These are phyloP conservation scores for Leptestheria dahalacensis DNA, from an alignment of 1,140 invertebrate species.

Conservation along the genomic window DNA sequence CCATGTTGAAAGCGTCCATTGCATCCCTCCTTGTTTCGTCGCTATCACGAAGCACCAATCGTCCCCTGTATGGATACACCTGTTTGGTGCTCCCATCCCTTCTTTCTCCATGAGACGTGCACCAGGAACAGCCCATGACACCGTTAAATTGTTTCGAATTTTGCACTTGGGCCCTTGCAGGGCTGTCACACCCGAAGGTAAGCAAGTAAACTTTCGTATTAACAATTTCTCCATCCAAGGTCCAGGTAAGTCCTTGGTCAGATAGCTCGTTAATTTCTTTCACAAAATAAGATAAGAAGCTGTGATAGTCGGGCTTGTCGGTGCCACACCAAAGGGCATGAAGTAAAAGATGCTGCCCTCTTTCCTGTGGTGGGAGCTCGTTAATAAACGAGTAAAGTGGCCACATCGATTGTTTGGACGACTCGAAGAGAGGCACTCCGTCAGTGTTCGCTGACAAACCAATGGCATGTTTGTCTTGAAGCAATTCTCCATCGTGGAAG, in stretches of 20 bases:
- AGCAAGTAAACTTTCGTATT: not conserved
- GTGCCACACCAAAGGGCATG: not conserved
- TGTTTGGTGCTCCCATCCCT: not conserved
- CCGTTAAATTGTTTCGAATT: conserved; percentile 4
- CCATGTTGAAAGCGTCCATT: not conserved
- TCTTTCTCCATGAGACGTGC: not conserved
- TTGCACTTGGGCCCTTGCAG: not conserved
- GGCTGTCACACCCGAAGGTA: not conserved
- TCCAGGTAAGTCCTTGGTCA: not conserved
- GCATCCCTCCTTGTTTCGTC: not conserved
- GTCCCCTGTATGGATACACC: not conserved
- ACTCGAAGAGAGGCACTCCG: not conserved
- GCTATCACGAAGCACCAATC: not conserved
- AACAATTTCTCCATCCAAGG: not conserved
- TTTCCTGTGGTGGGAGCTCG: not conserved
- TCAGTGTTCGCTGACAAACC: not conserved
- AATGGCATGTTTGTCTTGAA: not conserved
- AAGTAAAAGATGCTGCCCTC: not conserved
- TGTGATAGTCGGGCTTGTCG: not conserved
- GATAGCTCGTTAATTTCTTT: not conserved
- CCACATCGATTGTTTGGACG: not conserved
- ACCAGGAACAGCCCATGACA: not conserved
- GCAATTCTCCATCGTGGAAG: not conserved
- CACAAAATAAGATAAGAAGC: not conserved
- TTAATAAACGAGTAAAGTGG: not conserved